Evolutionary conservation across 2,888 invertebrate species (phyloP).

Genomic region (Diogma glabrata): DNA sequence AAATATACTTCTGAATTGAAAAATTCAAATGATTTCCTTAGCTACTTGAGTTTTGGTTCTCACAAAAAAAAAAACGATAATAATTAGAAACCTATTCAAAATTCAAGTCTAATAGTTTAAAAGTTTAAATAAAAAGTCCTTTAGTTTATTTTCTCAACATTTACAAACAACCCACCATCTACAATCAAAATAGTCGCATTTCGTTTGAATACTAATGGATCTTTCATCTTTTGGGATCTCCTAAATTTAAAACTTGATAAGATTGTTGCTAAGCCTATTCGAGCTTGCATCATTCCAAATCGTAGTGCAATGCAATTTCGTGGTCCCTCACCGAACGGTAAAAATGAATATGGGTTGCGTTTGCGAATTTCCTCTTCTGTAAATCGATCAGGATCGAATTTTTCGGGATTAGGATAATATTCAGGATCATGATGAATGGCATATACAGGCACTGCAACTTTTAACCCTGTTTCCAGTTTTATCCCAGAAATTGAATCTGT

Average conservation of each 20-base stretch:
- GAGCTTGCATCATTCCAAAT: conserved; percentile 31
- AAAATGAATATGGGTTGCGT: conserved; percentile 25
- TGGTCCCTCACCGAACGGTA: conserved; percentile 32
- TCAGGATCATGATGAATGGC: conserved; percentile 30
- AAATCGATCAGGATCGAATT: conserved; percentile 32
- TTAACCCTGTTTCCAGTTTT: no score
- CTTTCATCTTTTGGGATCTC: conserved; percentile 16
- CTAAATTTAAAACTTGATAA: conserved; percentile 25
- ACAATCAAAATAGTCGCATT: conserved; percentile 7
- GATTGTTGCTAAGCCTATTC: conserved; percentile 26
- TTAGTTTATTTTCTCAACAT: conserved; percentile 17
- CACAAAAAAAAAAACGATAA: no score
- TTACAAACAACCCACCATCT: conserved; percentile 7
- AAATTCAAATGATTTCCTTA: no score
- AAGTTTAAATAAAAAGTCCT: no score
- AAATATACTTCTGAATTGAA: no score
- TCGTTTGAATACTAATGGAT: conserved; percentile 5
- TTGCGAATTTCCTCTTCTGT: conserved; percentile 20
- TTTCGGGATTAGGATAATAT: conserved; percentile 28
- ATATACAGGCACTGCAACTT: conserved; percentile 16
- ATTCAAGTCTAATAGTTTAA: no score
- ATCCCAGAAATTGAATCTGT: no score
- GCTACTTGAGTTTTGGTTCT: no score
- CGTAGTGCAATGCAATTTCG: conserved; percentile 31
- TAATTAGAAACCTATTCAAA: no score